phyloP scores from a whole-genome alignment of 2,797 vertebrate genomes.

The Gadopsis bispinosus region DNA sequence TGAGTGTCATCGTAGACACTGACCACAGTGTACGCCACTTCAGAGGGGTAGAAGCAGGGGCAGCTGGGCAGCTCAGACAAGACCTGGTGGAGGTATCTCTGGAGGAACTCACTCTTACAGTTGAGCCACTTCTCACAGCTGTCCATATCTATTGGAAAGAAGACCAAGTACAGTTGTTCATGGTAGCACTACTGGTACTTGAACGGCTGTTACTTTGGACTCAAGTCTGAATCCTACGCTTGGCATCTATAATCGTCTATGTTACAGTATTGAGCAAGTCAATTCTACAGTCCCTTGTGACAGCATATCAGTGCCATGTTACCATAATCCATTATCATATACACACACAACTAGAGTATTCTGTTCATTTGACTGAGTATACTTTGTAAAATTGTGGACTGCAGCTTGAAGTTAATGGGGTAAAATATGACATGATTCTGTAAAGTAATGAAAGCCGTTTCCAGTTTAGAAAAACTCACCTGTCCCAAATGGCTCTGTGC shows the following conservation, averaged over 20 bases:
- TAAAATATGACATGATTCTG: not conserved
- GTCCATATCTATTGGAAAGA: slow-evolving; percentile 87
- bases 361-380: not conserved
- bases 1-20: slow-evolving; percentile 86
- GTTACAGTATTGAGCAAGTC: not conserved
- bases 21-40: slow-evolving; percentile 85
- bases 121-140: slow-evolving; percentile 96
- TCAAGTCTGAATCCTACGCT: not conserved
- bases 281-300: not conserved
- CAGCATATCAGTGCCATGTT: not conserved
- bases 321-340: not conserved
- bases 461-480: slow-evolving; percentile 79
- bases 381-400: not conserved
- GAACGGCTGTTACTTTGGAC: not conserved
- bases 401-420: not conserved
- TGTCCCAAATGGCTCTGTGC: slow-evolving; percentile 87
- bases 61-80: slow-evolving; percentile 92
- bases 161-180: not conserved
- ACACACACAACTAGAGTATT: not conserved
- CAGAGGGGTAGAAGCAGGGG: slow-evolving; percentile 89
- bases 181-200: not conserved
- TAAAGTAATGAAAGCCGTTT: not conserved
- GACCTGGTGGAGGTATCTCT: slow-evolving; percentile 89
- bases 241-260: not conserved
- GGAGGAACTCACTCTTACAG: slow-evolving; percentile 94